phyloP scores from a whole-genome alignment of 2,888 invertebrate species.

The Crematogaster levior region DNA sequence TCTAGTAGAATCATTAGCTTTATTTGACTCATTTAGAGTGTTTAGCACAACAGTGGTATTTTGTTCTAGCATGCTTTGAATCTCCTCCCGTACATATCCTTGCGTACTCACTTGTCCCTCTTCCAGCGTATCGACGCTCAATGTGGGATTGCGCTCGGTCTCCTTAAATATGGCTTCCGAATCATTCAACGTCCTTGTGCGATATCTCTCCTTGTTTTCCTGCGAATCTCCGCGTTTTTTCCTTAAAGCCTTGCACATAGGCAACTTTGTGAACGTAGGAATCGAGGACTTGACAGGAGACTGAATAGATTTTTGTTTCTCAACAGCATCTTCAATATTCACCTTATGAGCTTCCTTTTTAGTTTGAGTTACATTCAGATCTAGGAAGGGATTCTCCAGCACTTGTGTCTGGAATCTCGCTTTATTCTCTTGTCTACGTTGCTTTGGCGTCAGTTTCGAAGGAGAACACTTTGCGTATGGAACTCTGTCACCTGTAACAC shows the following conservation, averaged over 20 bases:
- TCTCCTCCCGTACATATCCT: conserved; percentile 80
- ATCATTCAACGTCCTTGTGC: conserved; percentile 90
- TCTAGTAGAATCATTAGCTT: conserved; percentile 85
- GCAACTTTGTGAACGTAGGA: conserved; percentile 76
- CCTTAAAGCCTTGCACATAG: conserved; percentile 68
- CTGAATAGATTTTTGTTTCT: conserved; percentile 87
- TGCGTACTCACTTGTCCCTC: conserved; percentile 10
- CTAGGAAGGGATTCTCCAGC: conserved; percentile 82
- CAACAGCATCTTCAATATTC: conserved; percentile 81
- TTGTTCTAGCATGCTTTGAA: conserved; percentile 86
- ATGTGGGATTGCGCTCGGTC: conserved; percentile 34
- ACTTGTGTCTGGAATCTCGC: conserved; percentile 91
- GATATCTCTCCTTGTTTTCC: conserved; percentile 91
- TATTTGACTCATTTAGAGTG: conserved; percentile 86
- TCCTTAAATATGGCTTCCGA: conserved; percentile 70
- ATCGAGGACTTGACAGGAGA: conserved; percentile 74
- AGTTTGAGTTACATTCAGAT: conserved; percentile 68
- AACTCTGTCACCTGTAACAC: conserved; percentile 65
- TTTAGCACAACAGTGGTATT: conserved; percentile 88
- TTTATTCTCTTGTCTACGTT: conserved; percentile 89
- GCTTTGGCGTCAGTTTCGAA: conserved; percentile 88
- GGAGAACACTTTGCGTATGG: conserved; percentile 77
- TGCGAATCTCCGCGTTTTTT: conserved; percentile 68
- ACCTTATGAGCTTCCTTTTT: not conserved
- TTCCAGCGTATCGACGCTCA: not conserved